phyloP scores from a whole-genome alignment of 1,140 invertebrate genomes.

The Chionoecetes opilio region DNA sequence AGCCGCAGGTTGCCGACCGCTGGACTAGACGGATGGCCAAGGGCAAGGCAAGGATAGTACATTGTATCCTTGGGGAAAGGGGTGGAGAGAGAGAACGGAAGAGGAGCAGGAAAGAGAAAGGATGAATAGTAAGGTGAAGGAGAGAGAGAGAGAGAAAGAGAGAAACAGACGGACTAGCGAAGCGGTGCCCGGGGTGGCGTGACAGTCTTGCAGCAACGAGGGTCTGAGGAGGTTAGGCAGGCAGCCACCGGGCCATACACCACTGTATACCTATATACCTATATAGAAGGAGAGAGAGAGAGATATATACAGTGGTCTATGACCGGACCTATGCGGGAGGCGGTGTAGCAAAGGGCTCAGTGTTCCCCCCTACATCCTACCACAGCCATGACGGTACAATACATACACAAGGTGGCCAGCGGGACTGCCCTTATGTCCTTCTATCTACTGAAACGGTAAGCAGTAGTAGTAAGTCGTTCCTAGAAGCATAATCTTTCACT shows the following conservation, averaged over 20 bases:
- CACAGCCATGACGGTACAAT: conserved; percentile 51
- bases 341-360: too few species aligned
- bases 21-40: too few species aligned
- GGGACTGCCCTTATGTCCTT: conserved; percentile 22
- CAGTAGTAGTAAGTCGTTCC: too few species aligned
- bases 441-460: neutral
- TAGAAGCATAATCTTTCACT: too few species aligned
- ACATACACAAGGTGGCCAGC: conserved; percentile 53
- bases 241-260: neutral
- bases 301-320: neutral
- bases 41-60: too few species aligned
- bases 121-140: neutral
- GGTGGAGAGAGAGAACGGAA: too few species aligned
- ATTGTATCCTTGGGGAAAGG: too few species aligned
- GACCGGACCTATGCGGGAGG: too few species aligned
- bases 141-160: neutral
- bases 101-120: neutral
- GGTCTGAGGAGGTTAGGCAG: neutral
- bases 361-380: neutral
- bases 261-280: too few species aligned
- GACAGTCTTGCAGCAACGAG: neutral
- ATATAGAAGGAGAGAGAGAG: too few species aligned
- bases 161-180: neutral
- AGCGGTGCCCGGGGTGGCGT: too few species aligned
- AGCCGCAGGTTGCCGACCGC: too few species aligned